Base-by-base conservation (phyloP, 2,888 invertebrate genomes). In the Liopterus haemorrhoidalis region DNA sequence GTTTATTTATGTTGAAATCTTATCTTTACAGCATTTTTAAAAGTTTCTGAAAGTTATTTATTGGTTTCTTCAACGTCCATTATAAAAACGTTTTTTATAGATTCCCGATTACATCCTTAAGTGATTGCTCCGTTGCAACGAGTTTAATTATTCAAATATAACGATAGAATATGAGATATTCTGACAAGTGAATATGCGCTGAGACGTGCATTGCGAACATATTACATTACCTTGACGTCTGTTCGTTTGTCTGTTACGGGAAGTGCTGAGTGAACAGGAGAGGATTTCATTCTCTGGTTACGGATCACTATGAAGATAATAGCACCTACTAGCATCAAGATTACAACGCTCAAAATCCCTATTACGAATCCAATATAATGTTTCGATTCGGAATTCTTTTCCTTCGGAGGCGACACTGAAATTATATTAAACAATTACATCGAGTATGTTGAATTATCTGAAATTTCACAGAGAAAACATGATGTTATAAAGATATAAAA, bases 281-380 rank as follows among this genome's bases (percentile, higher is more conserved):
- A 62, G 39, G 69, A 64, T 55, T 73, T 74, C 31, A 72, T 62
- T 50, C 75, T 72, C 57, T 79, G 75, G 63, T 79, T 80, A 52
- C 80, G 69, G 52, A 78, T 74, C 57, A 81, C 76, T 67, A 85
- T 81, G 66, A 84, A 76, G 54, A 78, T 70, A 63, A 85, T 82
- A 49, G 82, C 78, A 32, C 76, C 78, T 51, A 81, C 74, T 46
- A 84, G 72, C 59, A 85, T 70, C 51, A 85, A 69, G 58, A 85
- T 82, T 57, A 85, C 79, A 39, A 82, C 81, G 30, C 81, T 79
- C 57, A 85, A 71, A 44, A 81, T 75, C 37, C 82, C 82, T 58
- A 83, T 82, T 59, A 83, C 75, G 55, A 79, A 70, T 51, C 80
- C 80, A 56, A 81, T 78, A 66, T 78, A 74, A 50, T 74, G 72